These are phyloP conservation scores for Macrobrachium rosenbergii DNA, from an alignment of 1,140 invertebrate species.

Conservation along the genomic window DNA sequence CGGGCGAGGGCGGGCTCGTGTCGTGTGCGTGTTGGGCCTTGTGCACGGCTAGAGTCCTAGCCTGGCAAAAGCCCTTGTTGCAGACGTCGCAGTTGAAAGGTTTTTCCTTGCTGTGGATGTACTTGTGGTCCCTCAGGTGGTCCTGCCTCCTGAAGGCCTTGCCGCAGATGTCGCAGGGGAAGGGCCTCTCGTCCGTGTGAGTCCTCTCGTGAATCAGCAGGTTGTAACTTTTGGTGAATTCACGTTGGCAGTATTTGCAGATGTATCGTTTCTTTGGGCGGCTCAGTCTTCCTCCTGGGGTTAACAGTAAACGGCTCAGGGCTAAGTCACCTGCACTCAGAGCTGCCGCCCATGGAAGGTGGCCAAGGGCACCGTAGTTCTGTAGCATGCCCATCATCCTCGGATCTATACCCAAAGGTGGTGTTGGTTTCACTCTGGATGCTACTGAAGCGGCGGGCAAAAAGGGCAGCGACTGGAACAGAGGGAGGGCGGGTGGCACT, in stretches of 20 bases:
- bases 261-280: slow-evolving; percentile 98
- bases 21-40: slow-evolving; percentile 63
- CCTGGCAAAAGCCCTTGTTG: slow-evolving; percentile 97
- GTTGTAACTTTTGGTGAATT: slow-evolving; percentile 99
- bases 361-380: slow-evolving; percentile 36
- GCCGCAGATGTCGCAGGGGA: slow-evolving; percentile 97
- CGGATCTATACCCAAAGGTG: slow-evolving; percentile 37
- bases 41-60: slow-evolving; percentile 93
- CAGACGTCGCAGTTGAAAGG: slow-evolving; percentile 96
- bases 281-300: slow-evolving; percentile 75
- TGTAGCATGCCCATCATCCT: slow-evolving; percentile 52
- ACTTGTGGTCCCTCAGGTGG: slow-evolving; percentile 66
- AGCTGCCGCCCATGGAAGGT: slow-evolving; percentile 53
- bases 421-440: slow-evolving; percentile 13
- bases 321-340: slow-evolving; percentile 53
- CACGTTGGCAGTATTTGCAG: slow-evolving; percentile 96
- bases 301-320: slow-evolving; percentile 64
- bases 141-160: slow-evolving; percentile 92
- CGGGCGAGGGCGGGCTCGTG: slow-evolving; percentile 75
- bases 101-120: slow-evolving; percentile 96
- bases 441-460: slow-evolving; percentile 15
- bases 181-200: slow-evolving; percentile 98
- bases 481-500: slow-evolving; percentile 35
- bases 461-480: slow-evolving; percentile 50
- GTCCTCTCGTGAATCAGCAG: slow-evolving; percentile 97